Base-by-base conservation (phyloP, 2,113 vertebrate species). In the Gymnogyps californianus region DNA sequence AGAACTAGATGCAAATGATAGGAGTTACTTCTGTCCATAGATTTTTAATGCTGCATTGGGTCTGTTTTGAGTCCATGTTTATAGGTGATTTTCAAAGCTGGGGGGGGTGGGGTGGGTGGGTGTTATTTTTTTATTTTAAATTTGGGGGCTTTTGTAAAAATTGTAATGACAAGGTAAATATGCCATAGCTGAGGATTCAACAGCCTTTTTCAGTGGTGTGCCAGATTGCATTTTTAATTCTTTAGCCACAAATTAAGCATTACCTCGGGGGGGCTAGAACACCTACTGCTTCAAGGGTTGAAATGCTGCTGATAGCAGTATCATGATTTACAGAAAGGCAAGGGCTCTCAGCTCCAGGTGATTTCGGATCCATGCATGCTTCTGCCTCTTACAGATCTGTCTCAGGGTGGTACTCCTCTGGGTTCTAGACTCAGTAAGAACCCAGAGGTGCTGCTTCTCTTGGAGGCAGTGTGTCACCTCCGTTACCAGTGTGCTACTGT, bases 311-410 rank as follows among this genome's bases (percentile, higher is more conserved):
- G 13, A 22, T 40, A 9, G 18, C 59, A 89, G 15, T 49, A 9
- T 70, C 10, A 1, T 16, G 25, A n/a, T 72, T 59, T 26, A 34
- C 5, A 22, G 58, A 42, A 82, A 59, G 25, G 17, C 64, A 59
- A 40, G 6, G 46, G 6, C 24, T 31, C 12, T 52, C 13, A 13
- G 18, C 47, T 52, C 11, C 19, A 40, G 22, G 24, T 79, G n/a
- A 40, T 58, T 83, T 49, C 0, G 1, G 8, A 72, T 46, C 32
- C 1, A 1, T 81, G 72, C 5, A 7, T 10, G 16, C 20, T 59
- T 4, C 47, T 59, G 51, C 17, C 47, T 90, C 29, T 67, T 82
- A 4, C 7, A 14, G 11, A 14, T 70, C 25, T 49, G 6, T 66
- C 13, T 72, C 26, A 36, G 38, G 28, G n/a, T 55, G 40, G 2